A percentile compares a stretch with the other conserved stretches of the same genome.
phyloP scores from a whole-genome alignment of 2,888 invertebrate species.

The Crepidodera aurea region DNA sequence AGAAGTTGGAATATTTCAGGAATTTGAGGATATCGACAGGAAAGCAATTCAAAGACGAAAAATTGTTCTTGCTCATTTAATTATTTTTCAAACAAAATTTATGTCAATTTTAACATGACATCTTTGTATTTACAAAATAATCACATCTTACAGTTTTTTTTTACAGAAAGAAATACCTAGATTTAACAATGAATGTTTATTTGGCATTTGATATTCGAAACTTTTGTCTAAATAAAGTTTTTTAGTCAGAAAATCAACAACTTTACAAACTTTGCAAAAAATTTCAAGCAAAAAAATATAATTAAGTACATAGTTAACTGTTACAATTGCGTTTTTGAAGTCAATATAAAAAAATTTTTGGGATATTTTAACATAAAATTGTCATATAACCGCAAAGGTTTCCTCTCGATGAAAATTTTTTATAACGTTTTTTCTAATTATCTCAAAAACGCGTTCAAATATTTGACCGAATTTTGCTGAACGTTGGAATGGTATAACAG shows the following conservation, averaged over 20 bases:
- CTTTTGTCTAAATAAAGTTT: slow-evolving; percentile 1
- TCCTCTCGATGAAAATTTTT: too few relatives aligned
- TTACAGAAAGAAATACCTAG: slow-evolving; percentile 37
- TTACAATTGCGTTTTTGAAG: neutral
- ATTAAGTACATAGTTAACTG: neutral
- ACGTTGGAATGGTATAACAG: too few relatives aligned
- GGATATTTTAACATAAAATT: too few relatives aligned
- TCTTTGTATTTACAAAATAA: slow-evolving; percentile 49
- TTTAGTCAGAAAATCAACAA: slow-evolving; percentile 14
- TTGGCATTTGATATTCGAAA: slow-evolving; percentile 22
- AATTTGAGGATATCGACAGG: too few relatives aligned
- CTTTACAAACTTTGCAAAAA: neutral
- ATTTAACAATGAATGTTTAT: slow-evolving; percentile 28
- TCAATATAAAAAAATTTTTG: too few relatives aligned
- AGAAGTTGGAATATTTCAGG: too few relatives aligned
- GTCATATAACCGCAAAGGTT: too few relatives aligned
- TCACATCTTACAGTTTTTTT: slow-evolving; percentile 43
- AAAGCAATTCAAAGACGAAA: too few relatives aligned
- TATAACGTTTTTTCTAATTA: too few relatives aligned
- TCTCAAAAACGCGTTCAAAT: too few relatives aligned
- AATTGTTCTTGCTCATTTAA: slow-evolving; percentile 36
- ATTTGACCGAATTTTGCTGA: too few relatives aligned
- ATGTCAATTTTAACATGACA: slow-evolving; percentile 46
- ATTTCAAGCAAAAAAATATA: neutral
- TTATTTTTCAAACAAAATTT: slow-evolving; percentile 41